These are phyloP conservation scores for Arge pagana DNA, from an alignment of 2,888 invertebrate genomes.

Conservation along the genomic window DNA sequence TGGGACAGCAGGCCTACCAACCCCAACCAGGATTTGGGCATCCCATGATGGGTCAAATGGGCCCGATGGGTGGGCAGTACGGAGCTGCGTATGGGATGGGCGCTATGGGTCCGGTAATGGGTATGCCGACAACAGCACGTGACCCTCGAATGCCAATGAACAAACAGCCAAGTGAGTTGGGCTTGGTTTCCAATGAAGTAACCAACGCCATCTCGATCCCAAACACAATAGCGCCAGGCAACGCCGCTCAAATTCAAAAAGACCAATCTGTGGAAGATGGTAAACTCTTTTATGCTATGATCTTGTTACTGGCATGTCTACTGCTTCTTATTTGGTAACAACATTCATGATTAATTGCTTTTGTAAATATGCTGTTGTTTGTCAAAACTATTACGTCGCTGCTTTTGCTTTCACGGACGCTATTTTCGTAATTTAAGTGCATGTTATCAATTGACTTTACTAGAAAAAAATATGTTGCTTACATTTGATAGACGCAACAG, in stretches of 20 bases:
- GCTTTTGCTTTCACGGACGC: too few relatives aligned
- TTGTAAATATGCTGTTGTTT: too few relatives aligned
- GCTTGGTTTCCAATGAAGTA: constrained; percentile 61
- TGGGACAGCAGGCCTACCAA: constrained; percentile 66
- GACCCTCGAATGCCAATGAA: constrained; percentile 57
- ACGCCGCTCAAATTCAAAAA: constrained; percentile 55
- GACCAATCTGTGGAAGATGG: constrained; percentile 58
- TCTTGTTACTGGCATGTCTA: constrained; percentile 60
- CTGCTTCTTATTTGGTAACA: constrained; percentile 45
- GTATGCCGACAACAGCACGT: constrained; percentile 51
- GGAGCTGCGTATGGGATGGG: constrained; percentile 60
- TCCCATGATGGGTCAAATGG: constrained; percentile 70
- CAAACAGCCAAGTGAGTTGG: constrained; percentile 72
- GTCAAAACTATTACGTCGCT: too few relatives aligned
- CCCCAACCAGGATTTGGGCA: constrained; percentile 73
- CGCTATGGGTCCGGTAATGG: constrained; percentile 61
- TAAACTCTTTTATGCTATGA: constrained; percentile 56
- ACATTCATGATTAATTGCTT: too few relatives aligned
- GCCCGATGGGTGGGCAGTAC: constrained; percentile 60
- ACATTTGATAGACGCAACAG: too few relatives aligned
- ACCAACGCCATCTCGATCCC: constrained; percentile 51
- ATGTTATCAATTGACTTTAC: too few relatives aligned
- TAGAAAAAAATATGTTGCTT: too few relatives aligned
- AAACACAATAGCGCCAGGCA: constrained; percentile 52
- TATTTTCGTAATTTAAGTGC: too few relatives aligned